Base-by-base conservation (phyloP, 2,888 invertebrate genomes). In the Acrobasis suavella region DNA sequence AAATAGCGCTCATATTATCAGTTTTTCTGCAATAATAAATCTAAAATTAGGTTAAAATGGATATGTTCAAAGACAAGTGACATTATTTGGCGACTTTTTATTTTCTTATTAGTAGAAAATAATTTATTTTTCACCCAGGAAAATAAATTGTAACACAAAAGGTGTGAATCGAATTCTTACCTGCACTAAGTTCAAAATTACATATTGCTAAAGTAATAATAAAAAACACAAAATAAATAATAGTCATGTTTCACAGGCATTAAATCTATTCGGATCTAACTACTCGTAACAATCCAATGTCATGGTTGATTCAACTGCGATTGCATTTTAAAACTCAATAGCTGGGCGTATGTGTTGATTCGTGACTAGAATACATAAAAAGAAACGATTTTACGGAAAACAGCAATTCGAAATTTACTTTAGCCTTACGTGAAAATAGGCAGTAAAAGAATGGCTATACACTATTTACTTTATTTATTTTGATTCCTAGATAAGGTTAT, bases 291-390 rank as follows among this genome's bases (percentile, higher is more conserved):
- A 46, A 46, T 1, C 46, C 46, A 46, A 46, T 46, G 46, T 22
- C 17, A 52, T 22, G 52, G 22, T 17, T 52, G 22, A 22, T 17
- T 52, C 5, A 52, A 22, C 22, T 62, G 62, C 62, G 58, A n/a
- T 58, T 10, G 9, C n/a, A 14, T 46, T 14, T n/a, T 46, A 10
- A 32, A 32, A n/a, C 46, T 46, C 22, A 22, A 46, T 46, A 46
- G 12, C 14, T 14, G 5, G 46, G 46, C 2, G 46, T 46, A n/a
- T 46, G 6, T 46, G 46, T 46, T 12, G 46, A 46, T 10, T 12
- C 10, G n/a, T 46, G 46, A n/a, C 46, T 12, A 46, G 14, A 14
- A 46, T 46, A 46, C 46, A 46, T 46, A 46, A 42, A 46, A 12
- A 1, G 46, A 46, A 46, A 46, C 7, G 7, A 46, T 14, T 46